A percentile compares a stretch with the other conserved stretches of the same genome.
Conservation (phyloP, 2,797 vertebrate species). For the Halcyon smyrnensis region DNA sequence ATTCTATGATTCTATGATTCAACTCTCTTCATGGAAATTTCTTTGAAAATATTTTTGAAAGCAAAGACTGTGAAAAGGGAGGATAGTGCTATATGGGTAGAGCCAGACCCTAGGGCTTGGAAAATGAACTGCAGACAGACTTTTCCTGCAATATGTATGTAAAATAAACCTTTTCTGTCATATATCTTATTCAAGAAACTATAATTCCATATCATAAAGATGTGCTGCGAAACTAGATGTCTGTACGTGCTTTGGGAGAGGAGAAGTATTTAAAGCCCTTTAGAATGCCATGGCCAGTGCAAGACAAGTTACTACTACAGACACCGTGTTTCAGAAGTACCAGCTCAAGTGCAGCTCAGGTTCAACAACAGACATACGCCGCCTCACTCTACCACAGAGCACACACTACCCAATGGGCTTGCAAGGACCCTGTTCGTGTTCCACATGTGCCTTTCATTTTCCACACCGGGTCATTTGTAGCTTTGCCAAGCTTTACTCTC, state of each 20-base stretch:
- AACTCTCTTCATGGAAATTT: background rate
- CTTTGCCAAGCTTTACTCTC: background rate
- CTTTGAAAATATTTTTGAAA: background rate
- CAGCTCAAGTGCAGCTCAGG: background rate
- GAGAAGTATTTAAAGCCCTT: background rate
- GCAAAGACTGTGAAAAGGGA: background rate
- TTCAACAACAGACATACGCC: fast-evolving
- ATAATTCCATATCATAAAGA: background rate
- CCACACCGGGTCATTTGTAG: background rate
- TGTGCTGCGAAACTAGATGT: background rate
- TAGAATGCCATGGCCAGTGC: background rate
- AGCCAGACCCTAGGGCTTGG: background rate
- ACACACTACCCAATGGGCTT: fast-evolving
- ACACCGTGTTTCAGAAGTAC: background rate
- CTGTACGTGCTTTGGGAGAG: background rate
- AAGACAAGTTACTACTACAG: background rate
- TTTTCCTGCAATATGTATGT: background rate
- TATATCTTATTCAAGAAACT: background rate
- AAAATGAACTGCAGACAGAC: background rate
- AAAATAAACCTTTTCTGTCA: background rate
- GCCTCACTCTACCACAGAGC: background rate
- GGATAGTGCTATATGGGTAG: background rate
- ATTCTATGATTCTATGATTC: background rate
- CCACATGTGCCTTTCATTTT: fast-evolving
- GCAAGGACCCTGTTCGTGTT: fast-evolving